Evolutionary conservation across 2,888 invertebrate genomes (phyloP), one percentile per base, ranked within the genome.

Genomic region (Stegophylla sp.): DNA sequence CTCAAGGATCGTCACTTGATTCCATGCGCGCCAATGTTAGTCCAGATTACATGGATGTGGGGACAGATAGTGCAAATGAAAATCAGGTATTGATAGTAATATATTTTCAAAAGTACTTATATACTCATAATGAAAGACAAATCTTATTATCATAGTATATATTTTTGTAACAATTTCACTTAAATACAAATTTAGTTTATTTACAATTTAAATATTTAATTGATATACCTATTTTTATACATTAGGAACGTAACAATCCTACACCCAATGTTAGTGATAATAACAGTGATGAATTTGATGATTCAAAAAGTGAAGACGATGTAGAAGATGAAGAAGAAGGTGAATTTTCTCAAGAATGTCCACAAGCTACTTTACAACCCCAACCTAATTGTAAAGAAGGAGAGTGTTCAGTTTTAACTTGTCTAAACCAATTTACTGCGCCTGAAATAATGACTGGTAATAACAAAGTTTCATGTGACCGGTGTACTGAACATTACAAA

Each of bases 381-480:
- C 73, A 74, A 17, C 56, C 67, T 26, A 73, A 63, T 45, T 81
- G 81, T 72, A 66, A 82, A 84, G 93, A 93, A 81, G 92, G 92
- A 61, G 94, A 94, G 84, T 93, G 92, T 86, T 93, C 94, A 28
- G 91, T 97, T 73, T 92, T 93, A 85, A 94, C 96, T 0, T 97
- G 97, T 86, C 90, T 98, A 75, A 93, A 94, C 85, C 94, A 96
- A 86, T 98, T 98, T 87, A 97, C 96, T 0, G 92, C 93, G 0
- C 90, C 94, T 20, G 98, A 98, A 86, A 88, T 96, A 26, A 91
- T 98, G 87, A 94, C 93, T 0, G 97, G 95, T 0, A 93, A 92
- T 86, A 98, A 98, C 87, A 94, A 94, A 87, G 97, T 98, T 69
- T 92, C 93, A 79, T 98, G 98, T 87, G 94, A 95, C 85, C 90